Conservation (phyloP, 2,888 invertebrate species). For the Drosophila setosimentum region DNA sequence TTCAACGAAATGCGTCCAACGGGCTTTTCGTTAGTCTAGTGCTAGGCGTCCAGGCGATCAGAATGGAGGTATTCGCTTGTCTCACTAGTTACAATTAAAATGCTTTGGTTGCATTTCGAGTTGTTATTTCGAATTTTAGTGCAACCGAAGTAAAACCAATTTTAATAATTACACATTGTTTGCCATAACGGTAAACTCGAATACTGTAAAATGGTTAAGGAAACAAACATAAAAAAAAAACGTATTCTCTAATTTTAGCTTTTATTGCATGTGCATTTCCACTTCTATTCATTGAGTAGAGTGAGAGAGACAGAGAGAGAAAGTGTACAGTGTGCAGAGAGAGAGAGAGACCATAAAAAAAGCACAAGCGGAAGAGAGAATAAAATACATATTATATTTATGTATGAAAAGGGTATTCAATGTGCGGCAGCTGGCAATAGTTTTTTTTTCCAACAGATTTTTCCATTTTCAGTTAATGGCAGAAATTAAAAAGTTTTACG, state of each 20-base stretch:
- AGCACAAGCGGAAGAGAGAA: no score
- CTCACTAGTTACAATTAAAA: neutral
- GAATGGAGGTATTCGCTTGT: neutral
- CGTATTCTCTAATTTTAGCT: slow-evolving; percentile 1
- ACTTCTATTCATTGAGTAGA: neutral
- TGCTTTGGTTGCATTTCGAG: neutral
- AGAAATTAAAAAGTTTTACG: slow-evolving; percentile 53
- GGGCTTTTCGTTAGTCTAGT: slow-evolving; percentile 3
- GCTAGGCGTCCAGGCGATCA: neutral
- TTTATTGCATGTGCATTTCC: slow-evolving; percentile 5
- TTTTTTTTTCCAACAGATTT: neutral
- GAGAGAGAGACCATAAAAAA: neutral
- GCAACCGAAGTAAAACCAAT: slow-evolving; percentile 28
- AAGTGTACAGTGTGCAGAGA: neutral
- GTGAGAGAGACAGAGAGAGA: neutral
- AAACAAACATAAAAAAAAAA: neutral
- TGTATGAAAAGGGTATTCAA: slow-evolving; percentile 9
- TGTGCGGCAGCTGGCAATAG: neutral
- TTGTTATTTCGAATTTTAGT: neutral
- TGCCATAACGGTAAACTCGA: slow-evolving; percentile 6
- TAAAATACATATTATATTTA: neutral
- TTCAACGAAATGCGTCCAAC: slow-evolving; percentile 1
- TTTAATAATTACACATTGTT: slow-evolving; percentile 23
- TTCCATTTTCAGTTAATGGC: slow-evolving; percentile 10
- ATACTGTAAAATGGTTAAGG: slow-evolving; percentile 7